These are phyloP conservation scores for Diabrotica undecimpunctata DNA, from an alignment of 1,140 invertebrate species.

Conservation along the genomic window DNA sequence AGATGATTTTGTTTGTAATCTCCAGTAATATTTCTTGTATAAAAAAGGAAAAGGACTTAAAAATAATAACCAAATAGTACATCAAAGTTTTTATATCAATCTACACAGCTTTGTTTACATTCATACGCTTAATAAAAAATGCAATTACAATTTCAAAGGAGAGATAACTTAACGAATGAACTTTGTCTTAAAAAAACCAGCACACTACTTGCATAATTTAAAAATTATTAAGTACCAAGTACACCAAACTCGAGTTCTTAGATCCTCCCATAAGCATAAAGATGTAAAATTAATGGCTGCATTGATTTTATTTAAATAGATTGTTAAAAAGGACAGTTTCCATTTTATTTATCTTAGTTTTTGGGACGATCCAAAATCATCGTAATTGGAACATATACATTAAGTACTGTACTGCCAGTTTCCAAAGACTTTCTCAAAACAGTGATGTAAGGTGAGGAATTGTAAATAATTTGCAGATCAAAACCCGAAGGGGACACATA, in stretches of 20 bases:
- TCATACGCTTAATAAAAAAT: constrained; percentile 37
- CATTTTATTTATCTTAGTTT: too few species aligned
- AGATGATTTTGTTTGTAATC: too few species aligned
- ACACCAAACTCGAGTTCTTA: too few species aligned
- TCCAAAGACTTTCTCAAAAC: background rate
- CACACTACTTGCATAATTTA: constrained; percentile 4
- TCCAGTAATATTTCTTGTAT: too few species aligned
- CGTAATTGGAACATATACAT: background rate
- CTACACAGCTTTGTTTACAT: constrained; percentile 41
- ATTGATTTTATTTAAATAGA: too few species aligned
- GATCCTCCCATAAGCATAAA: too few species aligned
- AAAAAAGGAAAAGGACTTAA: constrained; percentile 18
- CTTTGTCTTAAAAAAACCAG: constrained; percentile 12
- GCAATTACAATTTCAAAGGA: constrained; percentile 23
- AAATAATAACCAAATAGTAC: constrained; percentile 41
- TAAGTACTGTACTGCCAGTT: constrained; percentile 17
- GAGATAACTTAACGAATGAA: constrained; percentile 3
- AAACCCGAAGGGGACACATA: too few species aligned
- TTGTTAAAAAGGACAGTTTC: too few species aligned
- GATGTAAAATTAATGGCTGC: too few species aligned
- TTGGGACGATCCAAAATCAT: too few species aligned
- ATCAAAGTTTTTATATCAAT: constrained; percentile 43
- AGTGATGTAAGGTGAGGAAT: constrained; percentile 1
- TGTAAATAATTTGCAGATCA: too few species aligned
- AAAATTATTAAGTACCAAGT: constrained; percentile 1